Percentiles rank a stretch among this genome's conserved stretches.
phyloP scores from a whole-genome alignment of 2,113 vertebrate genomes.

The Columba janthina region DNA sequence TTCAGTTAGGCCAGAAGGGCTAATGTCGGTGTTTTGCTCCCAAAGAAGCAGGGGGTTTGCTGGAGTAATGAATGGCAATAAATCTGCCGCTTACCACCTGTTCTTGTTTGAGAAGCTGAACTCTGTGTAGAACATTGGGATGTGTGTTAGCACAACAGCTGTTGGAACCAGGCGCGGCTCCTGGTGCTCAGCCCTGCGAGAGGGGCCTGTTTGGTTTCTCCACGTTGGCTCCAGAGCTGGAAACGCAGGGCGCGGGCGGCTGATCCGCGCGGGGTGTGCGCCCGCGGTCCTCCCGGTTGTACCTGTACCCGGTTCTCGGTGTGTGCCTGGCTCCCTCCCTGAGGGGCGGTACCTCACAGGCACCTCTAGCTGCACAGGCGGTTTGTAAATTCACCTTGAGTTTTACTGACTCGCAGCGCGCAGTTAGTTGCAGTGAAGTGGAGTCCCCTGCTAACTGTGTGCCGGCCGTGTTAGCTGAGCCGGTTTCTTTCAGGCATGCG shows the following conservation, averaged over 20 bases:
- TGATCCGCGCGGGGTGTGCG: too few relatives aligned
- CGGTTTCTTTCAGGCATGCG: slow-evolving; percentile 86
- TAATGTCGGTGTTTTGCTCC: not conserved
- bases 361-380: not conserved
- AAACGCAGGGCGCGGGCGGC: too few relatives aligned
- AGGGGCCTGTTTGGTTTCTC: not conserved
- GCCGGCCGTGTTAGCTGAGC: not conserved
- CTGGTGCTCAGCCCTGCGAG: not conserved
- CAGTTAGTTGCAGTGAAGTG: not conserved
- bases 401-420: not conserved
- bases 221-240: accelerated
- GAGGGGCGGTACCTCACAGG: not conserved
- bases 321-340: not conserved
- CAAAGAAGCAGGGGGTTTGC: not conserved
- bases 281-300: accelerated
- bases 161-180: not conserved
- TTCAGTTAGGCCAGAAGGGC: not conserved
- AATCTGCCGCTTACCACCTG: not conserved
- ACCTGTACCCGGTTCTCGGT: not conserved
- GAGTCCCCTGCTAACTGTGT: not conserved
- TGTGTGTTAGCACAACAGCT: not conserved
- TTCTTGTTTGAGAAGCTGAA: not conserved
- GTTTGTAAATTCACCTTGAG: not conserved
- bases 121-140: not conserved
- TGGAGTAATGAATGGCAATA: not conserved